Base-by-base conservation (phyloP, 2,888 invertebrate species). In the Trissolcus brochymenae region DNA sequence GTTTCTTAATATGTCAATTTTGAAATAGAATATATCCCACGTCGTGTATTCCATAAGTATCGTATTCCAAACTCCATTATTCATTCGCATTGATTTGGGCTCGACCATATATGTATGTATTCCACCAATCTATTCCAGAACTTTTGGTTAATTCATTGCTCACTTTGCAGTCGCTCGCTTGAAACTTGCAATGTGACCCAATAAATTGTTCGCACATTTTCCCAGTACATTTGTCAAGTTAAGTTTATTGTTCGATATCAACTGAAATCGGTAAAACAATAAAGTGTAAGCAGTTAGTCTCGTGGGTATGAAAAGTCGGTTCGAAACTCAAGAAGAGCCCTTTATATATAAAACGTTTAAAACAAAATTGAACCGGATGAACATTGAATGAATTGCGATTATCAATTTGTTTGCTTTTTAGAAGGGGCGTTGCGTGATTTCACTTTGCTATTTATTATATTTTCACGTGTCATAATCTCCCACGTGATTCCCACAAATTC, bases 31-130 rank as follows among this genome's bases (percentile, higher is more conserved):
- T 16, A 46, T n/a, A 16, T 46, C 6, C 13, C 19, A 25, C 6
- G n/a, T 25, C 21, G n/a, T 11, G n/a, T 54, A 25, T 54, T 54
- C 53, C 25, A 54, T 25, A 25, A 2, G 53, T 54, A 54, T 54
- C 19, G 25, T n/a, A 54, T 54, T 54, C 25, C 53, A 54, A 25
- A 21, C 57, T 29, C 49, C 29, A 59, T 59, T 49, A 49, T 59
- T 59, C 46, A 49, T 49, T 49, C 49, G 9, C 35, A 56, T 56
- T 41, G 41, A 56, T 41, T 19, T 41, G 16, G 16, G 14, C 29
- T 6, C 41, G 40, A 56, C 13, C 46, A 43, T 41, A 41, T 55
- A 29, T 16, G 4, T 16, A 11, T 35, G 56, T 41, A 41, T 21
- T 35, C 40, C 13, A 41, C 14, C 17, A 56, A n/a, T 17, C 56